These are phyloP conservation scores for Cepaea hortensis DNA, from an alignment of 2,888 invertebrate genomes.

Conservation along the genomic window DNA sequence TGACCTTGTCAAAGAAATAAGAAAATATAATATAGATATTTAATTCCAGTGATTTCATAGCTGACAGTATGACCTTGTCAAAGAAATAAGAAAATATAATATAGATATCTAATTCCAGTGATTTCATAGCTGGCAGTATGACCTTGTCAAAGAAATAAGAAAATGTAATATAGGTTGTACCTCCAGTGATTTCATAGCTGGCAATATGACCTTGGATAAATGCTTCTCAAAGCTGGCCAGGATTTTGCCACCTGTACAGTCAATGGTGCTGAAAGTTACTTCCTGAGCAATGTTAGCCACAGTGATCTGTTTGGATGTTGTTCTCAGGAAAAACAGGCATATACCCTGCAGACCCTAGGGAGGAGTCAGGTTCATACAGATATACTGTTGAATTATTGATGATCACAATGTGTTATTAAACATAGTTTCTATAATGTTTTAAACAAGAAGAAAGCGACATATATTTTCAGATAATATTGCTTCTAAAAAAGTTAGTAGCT, in stretches of 20 bases:
- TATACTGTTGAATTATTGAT: not conserved
- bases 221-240: constrained; percentile 91
- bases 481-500: too few relatives aligned
- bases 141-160: constrained; percentile 78
- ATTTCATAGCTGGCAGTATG: constrained; percentile 87
- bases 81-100: too few relatives aligned
- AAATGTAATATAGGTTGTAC: constrained; percentile 55
- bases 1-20: too few relatives aligned
- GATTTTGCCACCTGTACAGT: constrained; percentile 81
- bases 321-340: constrained; percentile 74
- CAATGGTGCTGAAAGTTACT: constrained; percentile 74
- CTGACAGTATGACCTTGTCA: not conserved
- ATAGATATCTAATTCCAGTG: constrained; percentile 69
- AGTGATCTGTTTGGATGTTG: constrained; percentile 72
- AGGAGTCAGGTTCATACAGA: constrained; percentile 16
- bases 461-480: too few relatives aligned
- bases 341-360: constrained; percentile 70
- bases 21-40: too few relatives aligned
- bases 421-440: too few relatives aligned
- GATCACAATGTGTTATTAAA: too few relatives aligned
- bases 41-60: too few relatives aligned
- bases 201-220: constrained; percentile 92
- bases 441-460: too few relatives aligned
- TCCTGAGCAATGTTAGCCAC: constrained; percentile 72
- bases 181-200: constrained; percentile 80